Base-by-base conservation (phyloP, 2,113 vertebrate species). In the Nestor notabilis region DNA sequence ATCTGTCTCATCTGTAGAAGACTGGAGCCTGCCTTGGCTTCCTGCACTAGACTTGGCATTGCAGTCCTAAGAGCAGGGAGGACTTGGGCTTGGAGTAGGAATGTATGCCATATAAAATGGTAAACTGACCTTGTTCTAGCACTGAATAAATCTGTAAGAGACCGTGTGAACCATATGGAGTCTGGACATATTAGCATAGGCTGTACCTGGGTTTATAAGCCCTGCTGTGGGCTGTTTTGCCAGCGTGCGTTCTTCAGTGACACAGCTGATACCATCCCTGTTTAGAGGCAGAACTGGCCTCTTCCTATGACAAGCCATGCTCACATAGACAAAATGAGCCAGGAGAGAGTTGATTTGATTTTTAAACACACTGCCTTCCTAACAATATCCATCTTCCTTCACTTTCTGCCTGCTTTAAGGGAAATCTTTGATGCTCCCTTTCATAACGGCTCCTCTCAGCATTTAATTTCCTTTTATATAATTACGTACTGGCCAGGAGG, bases 381-480 rank as follows among this genome's bases (percentile, higher is more conserved):
- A 31, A 47, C 52, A 55, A 23, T 7, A 81, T 46, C 88, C 52
- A 47, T 58, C 85, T 75, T 89, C 79, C 82, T 75, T 37, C 18
- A 33, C 29, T 52, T 85, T 49, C 71, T 18, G 19, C 43, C 71
- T 55, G 76, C 88, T 79, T 74, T 11, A n/a, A 83, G 60, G 27
- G 41, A 80, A 87, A 83, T 50, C 85, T 50, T 53, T 2, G 50
- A 23, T 9, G 49, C 43, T 94, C 19, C 78, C 64, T 79, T 66
- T 86, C 69, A 4, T 29, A 66, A n/a, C 1, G 2, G 55, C 61
- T 92, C 27, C 60, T 44, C 80, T 75, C 56, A 60, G 64, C 49
- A 55, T 71, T 92, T 95, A 52, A 93, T 90, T 93, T 83, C 75
- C 64, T 90, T 90, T 64, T 49, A 16, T 56, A 20, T 55, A 83